Evolutionary conservation across 1,140 invertebrate genomes (phyloP).

Genomic region (Drosophila pallidifrons): DNA sequence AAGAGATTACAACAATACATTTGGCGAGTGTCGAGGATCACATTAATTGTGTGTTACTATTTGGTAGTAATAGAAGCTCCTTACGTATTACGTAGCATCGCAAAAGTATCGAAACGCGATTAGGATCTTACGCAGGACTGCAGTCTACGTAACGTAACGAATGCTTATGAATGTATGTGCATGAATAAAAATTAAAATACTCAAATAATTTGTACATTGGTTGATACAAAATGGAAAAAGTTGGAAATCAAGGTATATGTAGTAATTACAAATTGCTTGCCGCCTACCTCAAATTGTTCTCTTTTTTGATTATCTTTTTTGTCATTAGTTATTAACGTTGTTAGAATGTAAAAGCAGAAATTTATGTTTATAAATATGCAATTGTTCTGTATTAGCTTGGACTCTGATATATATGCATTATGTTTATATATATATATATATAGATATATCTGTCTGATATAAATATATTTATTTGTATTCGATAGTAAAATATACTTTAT

Average conservation of each 20-base stretch:
- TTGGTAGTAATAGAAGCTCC: not conserved
- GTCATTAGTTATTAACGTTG: constrained; percentile 61
- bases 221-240: constrained; percentile 13
- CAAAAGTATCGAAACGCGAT: constrained; percentile 19
- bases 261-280: constrained; percentile 50
- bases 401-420: constrained; percentile 40
- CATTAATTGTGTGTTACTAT: constrained; percentile 9
- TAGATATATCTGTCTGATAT: constrained; percentile 9
- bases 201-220: constrained; percentile 11
- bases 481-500: constrained; percentile 76
- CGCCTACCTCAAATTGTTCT: constrained; percentile 68
- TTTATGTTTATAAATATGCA: constrained; percentile 64
- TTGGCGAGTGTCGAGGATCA: constrained; percentile 23
- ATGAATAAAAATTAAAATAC: constrained; percentile 11
- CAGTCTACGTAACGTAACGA: constrained; percentile 1
- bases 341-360: constrained; percentile 77
- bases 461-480: constrained; percentile 45
- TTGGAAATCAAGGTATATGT: constrained; percentile 26
- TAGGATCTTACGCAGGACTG: not conserved
- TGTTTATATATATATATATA: constrained; percentile 35
- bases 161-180: constrained; percentile 15
- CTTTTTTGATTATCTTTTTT: constrained; percentile 41
- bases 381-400: constrained; percentile 42
- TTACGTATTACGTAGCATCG: no score
- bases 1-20: constrained; percentile 76